Evolutionary conservation across 2,888 invertebrate genomes (phyloP).

Genomic region (Hydraecia micacea): DNA sequence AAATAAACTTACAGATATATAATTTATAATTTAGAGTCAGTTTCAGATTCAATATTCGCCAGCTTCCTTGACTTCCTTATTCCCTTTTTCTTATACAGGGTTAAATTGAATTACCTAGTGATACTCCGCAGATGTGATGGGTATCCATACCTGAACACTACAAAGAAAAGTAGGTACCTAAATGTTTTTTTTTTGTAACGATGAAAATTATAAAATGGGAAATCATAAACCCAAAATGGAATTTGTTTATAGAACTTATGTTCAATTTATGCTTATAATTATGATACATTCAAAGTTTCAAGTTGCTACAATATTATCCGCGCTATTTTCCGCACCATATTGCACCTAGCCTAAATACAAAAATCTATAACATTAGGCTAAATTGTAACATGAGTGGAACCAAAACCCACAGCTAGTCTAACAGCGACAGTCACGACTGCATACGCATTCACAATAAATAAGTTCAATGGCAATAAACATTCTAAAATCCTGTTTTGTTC

Average conservation of each 20-base stretch:
- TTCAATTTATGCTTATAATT: not conserved
- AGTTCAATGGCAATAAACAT: slow-evolving; percentile 69
- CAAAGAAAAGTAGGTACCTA: too few relatives aligned
- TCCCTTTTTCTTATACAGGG: too few relatives aligned
- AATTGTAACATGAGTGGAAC: slow-evolving; percentile 28
- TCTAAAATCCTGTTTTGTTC: slow-evolving; percentile 66
- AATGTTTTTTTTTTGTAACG: too few relatives aligned
- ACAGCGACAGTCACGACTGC: slow-evolving; percentile 62
- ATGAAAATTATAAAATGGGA: too few relatives aligned
- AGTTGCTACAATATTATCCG: not conserved
- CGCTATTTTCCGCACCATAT: not conserved
- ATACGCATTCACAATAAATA: slow-evolving; percentile 62
- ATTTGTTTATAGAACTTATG: too few relatives aligned
- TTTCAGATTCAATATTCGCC: not conserved
- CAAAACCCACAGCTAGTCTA: slow-evolving; percentile 26
- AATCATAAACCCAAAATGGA: not conserved
- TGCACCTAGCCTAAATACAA: not conserved
- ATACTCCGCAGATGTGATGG: too few relatives aligned
- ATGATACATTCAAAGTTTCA: not conserved
- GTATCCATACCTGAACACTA: too few relatives aligned
- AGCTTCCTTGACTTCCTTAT: not conserved
- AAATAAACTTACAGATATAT: not conserved
- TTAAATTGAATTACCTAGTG: too few relatives aligned
- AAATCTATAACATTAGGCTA: not conserved
- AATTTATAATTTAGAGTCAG: not conserved